These are phyloP conservation scores for Lutraria lutraria DNA, from an alignment of 2,888 invertebrate species.

Conservation along the genomic window DNA sequence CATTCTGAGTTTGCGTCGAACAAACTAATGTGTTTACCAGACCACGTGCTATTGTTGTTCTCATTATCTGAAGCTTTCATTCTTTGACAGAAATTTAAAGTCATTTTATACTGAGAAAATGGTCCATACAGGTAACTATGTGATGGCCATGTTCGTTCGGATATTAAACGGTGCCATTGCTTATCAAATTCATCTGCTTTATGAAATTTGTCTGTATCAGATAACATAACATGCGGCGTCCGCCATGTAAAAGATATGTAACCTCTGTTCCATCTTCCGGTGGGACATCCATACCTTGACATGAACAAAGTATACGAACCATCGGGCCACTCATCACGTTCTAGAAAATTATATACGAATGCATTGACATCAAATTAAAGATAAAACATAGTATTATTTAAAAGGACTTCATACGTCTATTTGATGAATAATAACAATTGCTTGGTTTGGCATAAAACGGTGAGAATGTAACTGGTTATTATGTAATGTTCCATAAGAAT, in stretches of 20 bases:
- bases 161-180: not conserved
- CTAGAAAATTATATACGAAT: not conserved
- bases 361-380: too few relatives aligned
- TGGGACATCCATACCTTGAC: not conserved
- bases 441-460: too few relatives aligned
- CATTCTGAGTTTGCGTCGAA: not conserved
- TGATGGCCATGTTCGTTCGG: not conserved
- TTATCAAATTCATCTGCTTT: not conserved
- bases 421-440: too few relatives aligned
- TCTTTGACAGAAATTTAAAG: not conserved
- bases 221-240: not conserved
- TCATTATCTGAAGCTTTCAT: not conserved
- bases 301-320: not conserved
- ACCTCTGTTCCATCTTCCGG: not conserved
- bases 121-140: not conserved
- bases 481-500: too few relatives aligned
- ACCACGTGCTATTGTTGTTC: not conserved
- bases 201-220: not conserved
- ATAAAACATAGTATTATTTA: too few relatives aligned
- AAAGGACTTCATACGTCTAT: too few relatives aligned
- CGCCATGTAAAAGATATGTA: slow-evolving; percentile 3
- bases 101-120: slow-evolving; percentile 11
- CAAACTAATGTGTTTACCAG: not conserved
- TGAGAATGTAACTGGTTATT: too few relatives aligned
- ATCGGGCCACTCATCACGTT: not conserved